Conservation (phyloP, 2,113 vertebrate species). For the Antennarius striatus region DNA sequence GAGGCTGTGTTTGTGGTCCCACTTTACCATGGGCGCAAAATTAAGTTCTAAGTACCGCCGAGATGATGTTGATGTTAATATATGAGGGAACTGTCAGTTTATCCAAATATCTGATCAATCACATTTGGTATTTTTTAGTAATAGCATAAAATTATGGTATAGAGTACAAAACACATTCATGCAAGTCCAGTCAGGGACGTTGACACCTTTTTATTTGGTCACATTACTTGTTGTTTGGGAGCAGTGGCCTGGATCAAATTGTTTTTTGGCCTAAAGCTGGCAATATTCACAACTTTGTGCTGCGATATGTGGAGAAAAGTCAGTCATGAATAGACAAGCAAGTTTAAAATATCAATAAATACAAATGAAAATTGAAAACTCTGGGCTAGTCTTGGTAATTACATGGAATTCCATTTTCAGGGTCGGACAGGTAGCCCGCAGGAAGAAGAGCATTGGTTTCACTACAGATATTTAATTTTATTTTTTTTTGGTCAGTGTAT, state of each 20-base stretch:
- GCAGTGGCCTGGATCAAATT: conserved; percentile 6
- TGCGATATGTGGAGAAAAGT: too few species aligned
- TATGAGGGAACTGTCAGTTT: too few species aligned
- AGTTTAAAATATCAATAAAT: conserved; percentile 38
- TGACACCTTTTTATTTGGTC: conserved; percentile 9
- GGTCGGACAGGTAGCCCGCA: conserved; percentile 27
- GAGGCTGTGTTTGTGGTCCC: conserved; percentile 10
- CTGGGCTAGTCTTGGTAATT: conserved; percentile 44
- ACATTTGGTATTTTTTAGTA: too few species aligned
- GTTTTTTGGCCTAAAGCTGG: conserved; percentile 9
- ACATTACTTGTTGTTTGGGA: conserved; percentile 15
- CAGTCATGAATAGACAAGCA: conserved; percentile 20
- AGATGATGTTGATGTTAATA: background rate
- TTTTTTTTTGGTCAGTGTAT: conserved; percentile 51
- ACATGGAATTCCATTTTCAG: conserved; percentile 26
- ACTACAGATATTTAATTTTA: conserved; percentile 6
- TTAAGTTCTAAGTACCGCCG: background rate
- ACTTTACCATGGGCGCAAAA: background rate
- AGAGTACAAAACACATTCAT: background rate
- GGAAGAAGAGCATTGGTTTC: conserved; percentile 11
- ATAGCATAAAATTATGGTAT: background rate
- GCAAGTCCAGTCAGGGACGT: background rate
- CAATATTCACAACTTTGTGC: conserved; percentile 15
- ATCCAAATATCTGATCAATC: too few species aligned
- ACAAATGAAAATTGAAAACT: conserved; percentile 9